Conservation (phyloP, 2,113 vertebrate genomes). For the Oreotrochilus melanogaster region DNA sequence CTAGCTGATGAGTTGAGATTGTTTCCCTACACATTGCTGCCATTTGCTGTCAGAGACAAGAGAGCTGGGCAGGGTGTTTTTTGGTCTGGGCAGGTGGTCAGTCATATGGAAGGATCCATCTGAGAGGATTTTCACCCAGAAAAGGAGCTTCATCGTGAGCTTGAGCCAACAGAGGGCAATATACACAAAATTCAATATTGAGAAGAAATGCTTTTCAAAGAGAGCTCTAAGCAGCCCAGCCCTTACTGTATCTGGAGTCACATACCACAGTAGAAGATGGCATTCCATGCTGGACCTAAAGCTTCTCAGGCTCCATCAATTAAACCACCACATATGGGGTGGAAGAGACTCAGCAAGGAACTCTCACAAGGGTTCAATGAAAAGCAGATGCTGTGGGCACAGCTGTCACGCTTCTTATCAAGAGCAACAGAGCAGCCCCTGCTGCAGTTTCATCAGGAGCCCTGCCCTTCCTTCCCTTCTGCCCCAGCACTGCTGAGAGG, state of each 20-base stretch:
- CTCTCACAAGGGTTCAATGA: conserved; percentile 36
- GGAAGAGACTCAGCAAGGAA: conserved; percentile 66
- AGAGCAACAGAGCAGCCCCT: conserved; percentile 36
- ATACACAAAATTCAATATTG: conserved; percentile 35
- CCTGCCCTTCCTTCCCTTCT: conserved; percentile 43
- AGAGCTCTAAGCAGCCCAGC: neutral
- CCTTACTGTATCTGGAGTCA: conserved; percentile 51
- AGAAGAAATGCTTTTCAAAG: conserved; percentile 46
- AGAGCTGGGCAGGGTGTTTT: neutral
- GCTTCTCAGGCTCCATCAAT: conserved; percentile 66
- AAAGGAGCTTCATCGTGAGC: neutral
- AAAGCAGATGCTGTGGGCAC: conserved; percentile 65
- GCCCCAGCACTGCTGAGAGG: neutral
- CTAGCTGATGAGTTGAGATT: neutral
- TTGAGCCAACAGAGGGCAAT: conserved; percentile 66
- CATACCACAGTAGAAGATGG: conserved; percentile 44
- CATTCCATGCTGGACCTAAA: conserved; percentile 48
- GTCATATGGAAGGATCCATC: neutral
- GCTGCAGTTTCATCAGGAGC: conserved; percentile 31
- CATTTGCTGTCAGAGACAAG: neutral
- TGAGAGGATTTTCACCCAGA: conserved; percentile 20
- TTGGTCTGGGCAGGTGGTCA: conserved; percentile 14
- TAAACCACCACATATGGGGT: conserved; percentile 65
- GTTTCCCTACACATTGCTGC: neutral
- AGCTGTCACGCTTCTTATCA: conserved; percentile 58